Percentiles rank a stretch among this genome's conserved stretches.
Conservation (phyloP, 2,797 vertebrate genomes). For the Odontamblyopus lacepedii region DNA sequence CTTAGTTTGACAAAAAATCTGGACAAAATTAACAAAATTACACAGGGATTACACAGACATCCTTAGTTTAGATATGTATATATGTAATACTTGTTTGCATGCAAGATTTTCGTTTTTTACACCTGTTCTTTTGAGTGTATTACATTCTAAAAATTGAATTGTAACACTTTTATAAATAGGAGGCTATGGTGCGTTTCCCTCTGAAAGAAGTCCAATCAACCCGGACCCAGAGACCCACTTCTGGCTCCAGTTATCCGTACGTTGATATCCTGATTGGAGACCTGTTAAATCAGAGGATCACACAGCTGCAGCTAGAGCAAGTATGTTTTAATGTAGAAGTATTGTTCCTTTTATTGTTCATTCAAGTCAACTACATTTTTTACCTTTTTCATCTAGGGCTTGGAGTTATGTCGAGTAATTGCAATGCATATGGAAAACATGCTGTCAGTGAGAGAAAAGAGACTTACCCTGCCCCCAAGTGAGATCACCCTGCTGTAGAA, state of each 20-base stretch:
- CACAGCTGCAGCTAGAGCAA: constrained; percentile 95
- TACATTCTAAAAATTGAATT: not conserved
- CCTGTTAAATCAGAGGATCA: constrained; percentile 84
- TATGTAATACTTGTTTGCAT: too few species aligned
- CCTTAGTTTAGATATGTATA: too few species aligned
- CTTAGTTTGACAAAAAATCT: too few species aligned
- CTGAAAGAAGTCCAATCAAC: constrained; percentile 94
- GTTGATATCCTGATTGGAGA: constrained; percentile 92
- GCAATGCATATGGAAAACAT: constrained; percentile 93
- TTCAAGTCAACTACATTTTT: constrained; percentile 5
- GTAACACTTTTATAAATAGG: constrained; percentile 70
- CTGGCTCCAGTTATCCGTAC: constrained; percentile 91
- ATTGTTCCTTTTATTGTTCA: not conserved
- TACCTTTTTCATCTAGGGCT: constrained; percentile 76
- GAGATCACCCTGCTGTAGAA: constrained; percentile 93
- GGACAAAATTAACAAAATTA: too few species aligned
- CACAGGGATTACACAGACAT: too few species aligned
- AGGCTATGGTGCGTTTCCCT: constrained; percentile 85
- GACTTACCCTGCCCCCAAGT: constrained; percentile 91
- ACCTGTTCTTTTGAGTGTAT: too few species aligned
- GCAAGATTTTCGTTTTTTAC: too few species aligned
- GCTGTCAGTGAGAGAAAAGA: constrained; percentile 88
- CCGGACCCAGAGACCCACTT: constrained; percentile 86
- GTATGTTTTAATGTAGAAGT: constrained; percentile 56
- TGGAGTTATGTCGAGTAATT: constrained; percentile 93